phyloP scores from a whole-genome alignment of 2,113 vertebrate genomes.

The Dinomys branickii region DNA sequence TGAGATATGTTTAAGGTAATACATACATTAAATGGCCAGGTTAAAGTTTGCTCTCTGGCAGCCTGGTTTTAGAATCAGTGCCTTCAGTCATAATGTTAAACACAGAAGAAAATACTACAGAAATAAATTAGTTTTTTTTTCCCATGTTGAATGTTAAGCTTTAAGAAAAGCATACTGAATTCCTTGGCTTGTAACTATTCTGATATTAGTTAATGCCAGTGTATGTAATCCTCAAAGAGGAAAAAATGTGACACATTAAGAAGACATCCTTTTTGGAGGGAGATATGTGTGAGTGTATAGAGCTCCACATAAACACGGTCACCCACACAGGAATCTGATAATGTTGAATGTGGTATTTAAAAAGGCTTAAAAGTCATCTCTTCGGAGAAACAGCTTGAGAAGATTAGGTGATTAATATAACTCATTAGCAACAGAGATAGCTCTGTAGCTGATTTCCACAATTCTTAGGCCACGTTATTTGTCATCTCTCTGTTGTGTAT shows the following conservation, averaged over 20 bases:
- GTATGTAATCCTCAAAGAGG: not conserved
- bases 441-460: not conserved
- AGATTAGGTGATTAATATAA: not conserved
- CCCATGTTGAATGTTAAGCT: not conserved
- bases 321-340: not conserved
- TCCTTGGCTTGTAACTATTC: not conserved
- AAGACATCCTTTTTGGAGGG: not conserved
- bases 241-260: not conserved
- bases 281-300: not conserved
- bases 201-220: not conserved
- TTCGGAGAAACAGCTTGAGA: not conserved
- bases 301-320: not conserved
- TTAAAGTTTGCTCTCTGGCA: not conserved
- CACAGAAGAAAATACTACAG: not conserved
- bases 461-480: not conserved
- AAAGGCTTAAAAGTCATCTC: not conserved
- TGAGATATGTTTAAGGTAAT: not conserved
- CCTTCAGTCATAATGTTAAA: not conserved
- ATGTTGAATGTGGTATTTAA: not conserved
- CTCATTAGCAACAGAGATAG: not conserved
- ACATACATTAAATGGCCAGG: not conserved
- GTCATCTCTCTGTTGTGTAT: not conserved
- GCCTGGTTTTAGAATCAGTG: not conserved
- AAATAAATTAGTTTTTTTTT: not conserved
- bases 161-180: constrained; percentile 5